Percentiles rank a stretch among this genome's conserved stretches.
phyloP scores from a whole-genome alignment of 2,797 vertebrate genomes.

The Vespertilio murinus region DNA sequence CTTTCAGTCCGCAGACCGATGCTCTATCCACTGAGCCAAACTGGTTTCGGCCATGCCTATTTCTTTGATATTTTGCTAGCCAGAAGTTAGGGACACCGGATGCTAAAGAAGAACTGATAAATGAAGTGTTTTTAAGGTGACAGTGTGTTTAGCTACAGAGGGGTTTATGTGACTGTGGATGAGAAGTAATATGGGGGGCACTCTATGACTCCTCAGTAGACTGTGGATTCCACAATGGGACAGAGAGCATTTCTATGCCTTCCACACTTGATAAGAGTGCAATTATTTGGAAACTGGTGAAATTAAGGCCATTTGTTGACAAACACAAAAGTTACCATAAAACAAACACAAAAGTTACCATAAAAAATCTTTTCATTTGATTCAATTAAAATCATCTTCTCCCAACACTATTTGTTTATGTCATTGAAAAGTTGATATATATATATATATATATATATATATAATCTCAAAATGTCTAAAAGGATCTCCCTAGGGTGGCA shows the following conservation, averaged over 20 bases:
- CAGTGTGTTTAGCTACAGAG: neutral
- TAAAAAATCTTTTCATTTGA: neutral
- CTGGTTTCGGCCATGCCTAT: too few species aligned
- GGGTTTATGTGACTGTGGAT: neutral
- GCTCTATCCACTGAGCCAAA: too few species aligned
- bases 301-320: neutral
- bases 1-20: too few species aligned
- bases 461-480: neutral
- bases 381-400: neutral
- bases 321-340: neutral
- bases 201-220: neutral
- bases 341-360: neutral
- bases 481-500: neutral
- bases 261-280: neutral
- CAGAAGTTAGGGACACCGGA: neutral
- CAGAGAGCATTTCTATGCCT: neutral
- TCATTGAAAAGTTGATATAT: neutral
- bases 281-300: neutral
- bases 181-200: neutral
- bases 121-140: neutral
- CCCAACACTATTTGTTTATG: neutral
- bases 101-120: neutral
- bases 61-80: neutral
- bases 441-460: too few species aligned
- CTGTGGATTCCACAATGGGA: neutral